Evolutionary conservation across 2,113 vertebrate genomes (phyloP).

Genomic region (Poeciliopsis turrubarensis): DNA sequence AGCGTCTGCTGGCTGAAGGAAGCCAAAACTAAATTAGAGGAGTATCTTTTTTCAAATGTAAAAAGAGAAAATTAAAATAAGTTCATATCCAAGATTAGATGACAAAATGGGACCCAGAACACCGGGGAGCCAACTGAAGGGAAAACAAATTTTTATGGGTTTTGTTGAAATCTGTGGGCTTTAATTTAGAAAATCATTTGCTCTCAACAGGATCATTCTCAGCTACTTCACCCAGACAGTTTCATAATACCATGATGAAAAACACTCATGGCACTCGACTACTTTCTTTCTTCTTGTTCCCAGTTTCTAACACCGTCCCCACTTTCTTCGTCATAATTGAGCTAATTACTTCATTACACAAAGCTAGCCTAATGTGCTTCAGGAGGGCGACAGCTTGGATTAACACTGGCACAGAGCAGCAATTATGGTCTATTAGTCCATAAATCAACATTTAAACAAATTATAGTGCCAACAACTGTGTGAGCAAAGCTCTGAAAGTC

Average conservation of each 20-base stretch:
- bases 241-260: constrained; percentile 31
- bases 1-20: constrained; percentile 45
- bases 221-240: constrained; percentile 29
- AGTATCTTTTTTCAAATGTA: constrained; percentile 23
- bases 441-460: constrained; percentile 82
- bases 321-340: constrained; percentile 71
- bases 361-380: constrained; percentile 78
- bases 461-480: constrained; percentile 50
- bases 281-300: constrained; percentile 36
- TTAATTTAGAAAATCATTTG: constrained; percentile 37
- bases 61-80: constrained; percentile 31
- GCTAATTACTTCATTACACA: constrained; percentile 82
- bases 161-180: constrained; percentile 22
- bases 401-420: constrained; percentile 77
- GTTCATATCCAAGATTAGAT: constrained; percentile 13
- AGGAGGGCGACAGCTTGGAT: constrained; percentile 77
- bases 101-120: not conserved
- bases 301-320: constrained; percentile 40
- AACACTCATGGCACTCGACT: constrained; percentile 12
- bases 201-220: constrained; percentile 13
- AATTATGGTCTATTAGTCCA: constrained; percentile 81
- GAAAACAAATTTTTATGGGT: constrained; percentile 29
- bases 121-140: constrained; percentile 6
- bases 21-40: constrained; percentile 46
- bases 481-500: constrained; percentile 29